Evolutionary conservation across 2,113 vertebrate genomes (phyloP), one percentile per base, ranked within the genome.

Genomic region (Castor canadensis): DNA sequence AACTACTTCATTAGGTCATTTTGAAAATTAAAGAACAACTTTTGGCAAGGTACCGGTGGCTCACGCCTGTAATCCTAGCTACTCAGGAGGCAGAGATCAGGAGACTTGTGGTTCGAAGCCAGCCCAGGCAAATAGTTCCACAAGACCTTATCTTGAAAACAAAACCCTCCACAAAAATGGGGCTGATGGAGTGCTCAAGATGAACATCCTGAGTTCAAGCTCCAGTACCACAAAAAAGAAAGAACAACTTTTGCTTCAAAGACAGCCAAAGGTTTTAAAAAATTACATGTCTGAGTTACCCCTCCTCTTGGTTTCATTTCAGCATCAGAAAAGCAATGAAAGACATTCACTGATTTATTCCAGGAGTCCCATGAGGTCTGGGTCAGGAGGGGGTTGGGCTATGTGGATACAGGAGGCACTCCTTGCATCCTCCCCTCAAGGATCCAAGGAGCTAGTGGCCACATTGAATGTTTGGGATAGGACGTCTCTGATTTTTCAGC

Each of bases 171-270:
- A n/a, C n/a, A n/a, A n/a, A n/a, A n/a, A n/a, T n/a, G n/a, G n/a
- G n/a, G n/a, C n/a, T n/a, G n/a, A n/a, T n/a, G n/a, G n/a, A n/a
- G n/a, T n/a, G n/a, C n/a, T n/a, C n/a, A n/a, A n/a, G n/a, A n/a
- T n/a, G n/a, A n/a, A n/a, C n/a, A n/a, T n/a, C n/a, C n/a, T n/a
- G n/a, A n/a, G n/a, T n/a, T n/a, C n/a, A n/a, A n/a, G n/a, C n/a
- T n/a, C n/a, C n/a, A n/a, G n/a, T n/a, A n/a, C n/a, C n/a, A n/a
- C n/a, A n/a, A n/a, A n/a, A n/a, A n/a, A n/a, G n/a, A n/a, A n/a
- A n/a, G n/a, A n/a, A n/a, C n/a, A 62, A 22, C 17, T 20, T 96
- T 93, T 11, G 43, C 49, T 87, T 94, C 64, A 80, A 17, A 91
- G 49, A 16, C 35, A 80, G 20, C 30, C 30, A 32, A 35, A 84